Conservation (phyloP, 1,140 invertebrate species). For the Macrobrachium nipponense region DNA sequence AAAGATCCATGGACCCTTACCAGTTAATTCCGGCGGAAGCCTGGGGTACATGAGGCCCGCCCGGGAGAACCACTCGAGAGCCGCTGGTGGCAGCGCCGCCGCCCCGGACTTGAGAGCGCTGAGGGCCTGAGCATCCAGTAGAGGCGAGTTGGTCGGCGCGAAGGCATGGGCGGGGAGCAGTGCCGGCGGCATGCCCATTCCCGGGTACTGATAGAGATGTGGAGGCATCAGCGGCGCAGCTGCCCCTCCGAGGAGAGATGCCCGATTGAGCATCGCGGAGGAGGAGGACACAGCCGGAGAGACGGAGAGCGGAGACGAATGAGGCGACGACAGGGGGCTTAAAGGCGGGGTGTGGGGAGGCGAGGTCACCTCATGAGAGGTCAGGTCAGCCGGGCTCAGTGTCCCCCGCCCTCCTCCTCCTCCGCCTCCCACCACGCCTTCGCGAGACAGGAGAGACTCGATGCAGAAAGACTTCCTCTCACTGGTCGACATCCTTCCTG, state of each 20-base stretch:
- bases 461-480: conserved; percentile 64
- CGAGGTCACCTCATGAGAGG: conserved; percentile 34
- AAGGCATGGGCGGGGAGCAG: conserved; percentile 57
- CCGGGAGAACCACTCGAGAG: conserved; percentile 61
- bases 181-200: conserved; percentile 38
- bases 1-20: conserved; percentile 11
- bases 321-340: conserved; percentile 56
- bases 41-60: conserved; percentile 60
- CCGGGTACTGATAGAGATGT: conserved; percentile 60
- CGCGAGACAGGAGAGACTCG: conserved; percentile 63
- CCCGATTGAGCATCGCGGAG: conserved; percentile 48
- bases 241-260: conserved; percentile 44
- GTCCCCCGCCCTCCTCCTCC: conserved; percentile 19
- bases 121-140: conserved; percentile 63
- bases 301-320: conserved; percentile 32
- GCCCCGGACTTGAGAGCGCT: conserved; percentile 58
- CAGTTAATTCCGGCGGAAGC: conserved; percentile 57
- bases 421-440: conserved; percentile 21
- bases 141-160: conserved; percentile 39
- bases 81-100: conserved; percentile 50
- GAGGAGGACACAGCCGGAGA: conserved; percentile 47
- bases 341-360: conserved; percentile 50
- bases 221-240: conserved; percentile 54
- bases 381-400: conserved; percentile 36
- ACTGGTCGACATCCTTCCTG: conserved; percentile 41